Base-by-base conservation (phyloP, 1,140 invertebrate genomes). In the Mactra quadrangularis region DNA sequence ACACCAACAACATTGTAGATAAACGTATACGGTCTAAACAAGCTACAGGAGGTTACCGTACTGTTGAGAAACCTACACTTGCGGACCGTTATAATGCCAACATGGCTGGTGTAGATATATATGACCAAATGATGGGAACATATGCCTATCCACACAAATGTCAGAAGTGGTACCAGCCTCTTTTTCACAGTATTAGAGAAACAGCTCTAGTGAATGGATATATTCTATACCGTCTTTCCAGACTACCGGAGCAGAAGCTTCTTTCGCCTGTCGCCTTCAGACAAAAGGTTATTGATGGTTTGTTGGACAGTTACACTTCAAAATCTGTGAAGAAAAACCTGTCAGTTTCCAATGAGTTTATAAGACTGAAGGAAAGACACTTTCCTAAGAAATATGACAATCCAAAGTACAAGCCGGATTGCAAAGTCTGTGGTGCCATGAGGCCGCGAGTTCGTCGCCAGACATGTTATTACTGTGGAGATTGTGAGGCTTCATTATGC, bases 121-220 rank as follows among this genome's bases (percentile, higher is more conserved):
- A 38, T 31, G 72, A 83, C 60, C 71, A 83, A 52, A 41, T 22
- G n/a, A 3, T 83, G 0, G 55, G 60, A 57, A 33, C 38, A n/a
- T 76, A 76, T 59, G 27, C 6, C 11, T 70, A 76, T 47, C 71
- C 70, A 1, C 70, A 70, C 50, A 47, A 64, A 27, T 57, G 41
- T 19, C 22, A 31, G 6, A 83, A 83, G 29, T 83, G 81, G 81
- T 76, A 83, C 60, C 64, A n/a, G 57, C 57, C 59, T 1, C 22
- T 83, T 25, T 83, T 35, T 31, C 70, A 83, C 31, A 22, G 50
- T 25, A 15, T 66, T 59, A 50, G 71, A 22, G 81, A 83, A 57
- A 50, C 45, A 17, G 79, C 79, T n/a, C 31, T 82, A 13, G 70
- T 82, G 11, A 82, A 82, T 82, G 55, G 41, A n/a, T 83, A 76